Percentiles rank a stretch among this genome's conserved stretches.
Conservation (phyloP, 1,140 invertebrate genomes). For the Telenomus remus region DNA sequence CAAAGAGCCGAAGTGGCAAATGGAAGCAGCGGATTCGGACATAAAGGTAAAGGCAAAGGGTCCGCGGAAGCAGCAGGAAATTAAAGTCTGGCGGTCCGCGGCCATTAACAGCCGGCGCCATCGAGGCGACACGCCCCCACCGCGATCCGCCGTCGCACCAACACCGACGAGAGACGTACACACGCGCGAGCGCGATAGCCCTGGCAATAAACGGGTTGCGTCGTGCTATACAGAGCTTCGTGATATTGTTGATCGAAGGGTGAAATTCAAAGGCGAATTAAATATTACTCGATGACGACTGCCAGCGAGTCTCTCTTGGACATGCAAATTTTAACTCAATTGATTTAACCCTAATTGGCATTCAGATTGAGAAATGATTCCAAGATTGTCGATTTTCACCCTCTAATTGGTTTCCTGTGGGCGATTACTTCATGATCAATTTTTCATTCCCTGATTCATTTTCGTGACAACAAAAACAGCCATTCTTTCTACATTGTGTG, state of each 20-base stretch:
- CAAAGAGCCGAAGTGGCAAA: constrained; percentile 49
- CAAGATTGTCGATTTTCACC: constrained; percentile 1
- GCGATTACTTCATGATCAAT: no score
- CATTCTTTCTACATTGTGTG: no score
- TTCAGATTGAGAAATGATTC: constrained; percentile 1
- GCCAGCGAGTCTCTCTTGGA: not conserved
- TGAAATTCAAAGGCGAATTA: constrained; percentile 47
- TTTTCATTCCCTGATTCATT: no score
- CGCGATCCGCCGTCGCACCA: constrained; percentile 69
- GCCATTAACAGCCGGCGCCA: constrained; percentile 76
- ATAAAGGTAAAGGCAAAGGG: constrained; percentile 72
- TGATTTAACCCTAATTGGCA: constrained; percentile 16
- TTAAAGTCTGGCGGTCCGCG: constrained; percentile 75
- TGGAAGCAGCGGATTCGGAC: constrained; percentile 67
- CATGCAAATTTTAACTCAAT: constrained; percentile 27
- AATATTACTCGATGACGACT: constrained; percentile 37
- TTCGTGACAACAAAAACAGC: no score
- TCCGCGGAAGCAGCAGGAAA: constrained; percentile 76
- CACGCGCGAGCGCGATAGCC: constrained; percentile 48
- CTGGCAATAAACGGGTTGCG: constrained; percentile 56
- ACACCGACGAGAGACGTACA: constrained; percentile 67
- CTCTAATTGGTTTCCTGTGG: not conserved
- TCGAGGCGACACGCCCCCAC: constrained; percentile 76
- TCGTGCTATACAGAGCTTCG: constrained; percentile 33
- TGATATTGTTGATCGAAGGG: constrained; percentile 48